Percentiles rank a stretch among this genome's conserved stretches.
These are phyloP conservation scores for Bombus picipes DNA, from an alignment of 1,140 invertebrate genomes.

Conservation along the genomic window DNA sequence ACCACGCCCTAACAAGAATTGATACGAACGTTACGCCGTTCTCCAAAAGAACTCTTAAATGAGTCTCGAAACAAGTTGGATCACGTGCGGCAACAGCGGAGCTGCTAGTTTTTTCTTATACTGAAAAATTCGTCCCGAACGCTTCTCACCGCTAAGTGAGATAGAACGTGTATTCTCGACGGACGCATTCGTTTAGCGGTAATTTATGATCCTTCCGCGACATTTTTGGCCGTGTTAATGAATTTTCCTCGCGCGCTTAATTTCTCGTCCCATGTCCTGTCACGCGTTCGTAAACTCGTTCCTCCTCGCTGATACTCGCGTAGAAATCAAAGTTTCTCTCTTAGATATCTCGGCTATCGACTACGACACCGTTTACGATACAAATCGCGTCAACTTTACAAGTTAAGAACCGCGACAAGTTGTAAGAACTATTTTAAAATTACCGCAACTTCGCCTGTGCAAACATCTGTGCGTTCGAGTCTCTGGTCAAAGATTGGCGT, in stretches of 20 bases:
- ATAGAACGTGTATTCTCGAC: neutral
- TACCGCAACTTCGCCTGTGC: neutral
- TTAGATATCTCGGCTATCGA: neutral
- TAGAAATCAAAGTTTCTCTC: neutral
- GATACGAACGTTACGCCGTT: neutral
- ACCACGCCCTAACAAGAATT: neutral
- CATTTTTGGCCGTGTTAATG: neutral
- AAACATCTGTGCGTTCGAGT: neutral
- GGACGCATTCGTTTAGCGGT: slow-evolving; percentile 5
- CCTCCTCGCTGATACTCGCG: too few species aligned
- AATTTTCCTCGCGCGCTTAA: neutral
- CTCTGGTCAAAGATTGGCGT: neutral
- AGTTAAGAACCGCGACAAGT: too few species aligned
- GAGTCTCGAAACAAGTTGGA: neutral
- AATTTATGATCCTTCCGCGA: neutral
- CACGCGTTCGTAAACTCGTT: neutral
- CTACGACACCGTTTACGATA: neutral
- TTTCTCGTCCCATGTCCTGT: neutral
- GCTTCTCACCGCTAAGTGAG: neutral
- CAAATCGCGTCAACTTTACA: neutral
- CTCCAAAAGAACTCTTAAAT: neutral
- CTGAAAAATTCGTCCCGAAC: slow-evolving; percentile 6
- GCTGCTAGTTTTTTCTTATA: neutral
- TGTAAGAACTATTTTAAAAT: neutral
- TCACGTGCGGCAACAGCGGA: neutral